phyloP scores from a whole-genome alignment of 2,888 invertebrate species.

The Cheilosia soror region DNA sequence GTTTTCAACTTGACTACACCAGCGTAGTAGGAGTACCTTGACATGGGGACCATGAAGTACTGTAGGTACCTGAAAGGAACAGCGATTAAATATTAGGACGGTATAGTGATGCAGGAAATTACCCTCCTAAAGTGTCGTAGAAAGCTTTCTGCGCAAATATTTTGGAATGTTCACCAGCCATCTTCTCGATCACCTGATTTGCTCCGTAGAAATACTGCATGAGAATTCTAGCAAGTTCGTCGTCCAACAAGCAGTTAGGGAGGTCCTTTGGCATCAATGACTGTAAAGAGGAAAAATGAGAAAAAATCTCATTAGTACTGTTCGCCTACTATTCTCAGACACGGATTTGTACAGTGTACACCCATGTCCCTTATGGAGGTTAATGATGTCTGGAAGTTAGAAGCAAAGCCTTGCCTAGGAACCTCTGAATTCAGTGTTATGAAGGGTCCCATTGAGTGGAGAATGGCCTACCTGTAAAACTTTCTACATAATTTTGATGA shows the following conservation, averaged over 20 bases:
- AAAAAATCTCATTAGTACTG: background rate
- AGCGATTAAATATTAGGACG: background rate
- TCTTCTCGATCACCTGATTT: slow-evolving; percentile 79
- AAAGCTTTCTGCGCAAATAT: slow-evolving; percentile 79
- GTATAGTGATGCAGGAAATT: slow-evolving; percentile 3
- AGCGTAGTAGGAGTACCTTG: slow-evolving; percentile 82
- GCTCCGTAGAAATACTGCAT: slow-evolving; percentile 81
- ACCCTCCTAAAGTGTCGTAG: slow-evolving; percentile 82
- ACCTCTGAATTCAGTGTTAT: too few relatives aligned
- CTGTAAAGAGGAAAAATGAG: slow-evolving; percentile 66
- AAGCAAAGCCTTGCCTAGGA: too few relatives aligned
- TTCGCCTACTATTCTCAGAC: too few relatives aligned
- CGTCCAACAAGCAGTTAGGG: slow-evolving; percentile 78
- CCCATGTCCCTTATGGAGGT: too few relatives aligned
- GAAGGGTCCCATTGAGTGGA: too few relatives aligned
- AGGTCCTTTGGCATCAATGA: slow-evolving; percentile 80
- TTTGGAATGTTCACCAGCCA: slow-evolving; percentile 76
- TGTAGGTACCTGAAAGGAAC: slow-evolving; percentile 78
- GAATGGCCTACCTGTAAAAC: too few relatives aligned
- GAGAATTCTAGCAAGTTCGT: slow-evolving; percentile 79
- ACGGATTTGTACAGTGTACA: too few relatives aligned
- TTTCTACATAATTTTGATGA: too few relatives aligned
- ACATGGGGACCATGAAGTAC: slow-evolving; percentile 80
- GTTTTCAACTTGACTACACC: slow-evolving; percentile 79
- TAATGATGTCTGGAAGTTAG: too few relatives aligned